Base-by-base conservation (phyloP, 1,140 invertebrate genomes). In the Euura lappo region DNA sequence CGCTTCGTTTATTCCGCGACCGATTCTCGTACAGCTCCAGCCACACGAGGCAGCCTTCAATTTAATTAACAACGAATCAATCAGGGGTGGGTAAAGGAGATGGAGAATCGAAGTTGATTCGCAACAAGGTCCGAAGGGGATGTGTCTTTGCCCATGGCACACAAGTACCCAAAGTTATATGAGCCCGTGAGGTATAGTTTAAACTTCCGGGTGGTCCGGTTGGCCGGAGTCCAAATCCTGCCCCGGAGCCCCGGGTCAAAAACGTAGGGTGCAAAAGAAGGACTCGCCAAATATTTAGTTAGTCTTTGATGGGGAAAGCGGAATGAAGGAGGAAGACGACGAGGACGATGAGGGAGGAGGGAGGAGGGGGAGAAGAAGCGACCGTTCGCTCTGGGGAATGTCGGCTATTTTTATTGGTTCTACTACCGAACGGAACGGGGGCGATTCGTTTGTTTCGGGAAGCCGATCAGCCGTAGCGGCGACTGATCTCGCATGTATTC, bases 201-300 rank as follows among this genome's bases (percentile, higher is more conserved):
- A 60, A 60, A 60, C 51, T 60, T 60, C 51, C 51, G 51, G 51
- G 51, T 60, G 51, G 51, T 60, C 51, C 51, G 51, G 51, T 60
- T 60, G 51, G 51, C 51, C 13, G 51, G 51, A 6, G 6, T 60
- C 51, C 51, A 60, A 60, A 60, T 60, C 13, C 51, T 8, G 51
- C 51, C 51, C 8, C 10, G 10, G 51, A 28, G 28, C 28, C 28
- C 28, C 28, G 28, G 28, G 28, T 28, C 28, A 28, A 28, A 28
- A 28, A 28, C 28, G 28, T 28, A 28, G 28, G 28, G 28, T 28
- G 28, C 28, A 28, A 28, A 28, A 28, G 74, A 81, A 79, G 77
- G 81, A 78, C 80, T 85, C 72, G 76, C 78, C 83, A 88, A 88
- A 88, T 88, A 87, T 88, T 88, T 88, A 84, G 79, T 84, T 82